A percentile compares a stretch with the other conserved stretches of the same genome.
phyloP scores from a whole-genome alignment of 2,113 vertebrate genomes.

The Pelusios castaneus region DNA sequence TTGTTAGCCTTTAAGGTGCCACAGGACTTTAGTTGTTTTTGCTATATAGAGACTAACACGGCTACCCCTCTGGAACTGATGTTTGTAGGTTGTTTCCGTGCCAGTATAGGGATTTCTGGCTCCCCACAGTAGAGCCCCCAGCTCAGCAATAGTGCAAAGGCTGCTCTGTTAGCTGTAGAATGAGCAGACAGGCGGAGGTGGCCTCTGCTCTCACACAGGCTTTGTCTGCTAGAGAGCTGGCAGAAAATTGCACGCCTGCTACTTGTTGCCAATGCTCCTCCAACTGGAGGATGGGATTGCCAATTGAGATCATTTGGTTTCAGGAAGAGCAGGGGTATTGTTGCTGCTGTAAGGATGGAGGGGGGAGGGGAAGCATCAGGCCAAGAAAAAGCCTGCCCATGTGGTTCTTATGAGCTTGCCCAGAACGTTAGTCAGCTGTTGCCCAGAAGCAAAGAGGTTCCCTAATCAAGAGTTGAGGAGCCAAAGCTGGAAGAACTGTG shows the following conservation, averaged over 20 bases:
- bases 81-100: fast-evolving
- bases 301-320: too few relatives aligned
- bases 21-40: too few relatives aligned
- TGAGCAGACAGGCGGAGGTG: neutral
- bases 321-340: too few relatives aligned
- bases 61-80: too few relatives aligned
- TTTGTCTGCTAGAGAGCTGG: neutral
- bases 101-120: neutral
- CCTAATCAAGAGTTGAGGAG: neutral
- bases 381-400: neutral
- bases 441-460: neutral
- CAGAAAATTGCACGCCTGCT: neutral
- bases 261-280: too few relatives aligned
- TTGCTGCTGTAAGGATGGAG: too few relatives aligned
- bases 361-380: too few relatives aligned
- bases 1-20: too few relatives aligned
- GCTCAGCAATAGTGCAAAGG: neutral
- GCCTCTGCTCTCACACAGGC: neutral
- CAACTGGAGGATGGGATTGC: too few relatives aligned
- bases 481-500: neutral
- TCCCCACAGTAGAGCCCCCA: neutral
- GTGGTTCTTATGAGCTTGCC: neutral
- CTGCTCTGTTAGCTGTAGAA: neutral
- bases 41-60: too few relatives aligned
- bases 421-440: fast-evolving